These are phyloP conservation scores for Archaeoteleia sp. DNA, from an alignment of 2,888 invertebrate genomes.

Conservation along the genomic window DNA sequence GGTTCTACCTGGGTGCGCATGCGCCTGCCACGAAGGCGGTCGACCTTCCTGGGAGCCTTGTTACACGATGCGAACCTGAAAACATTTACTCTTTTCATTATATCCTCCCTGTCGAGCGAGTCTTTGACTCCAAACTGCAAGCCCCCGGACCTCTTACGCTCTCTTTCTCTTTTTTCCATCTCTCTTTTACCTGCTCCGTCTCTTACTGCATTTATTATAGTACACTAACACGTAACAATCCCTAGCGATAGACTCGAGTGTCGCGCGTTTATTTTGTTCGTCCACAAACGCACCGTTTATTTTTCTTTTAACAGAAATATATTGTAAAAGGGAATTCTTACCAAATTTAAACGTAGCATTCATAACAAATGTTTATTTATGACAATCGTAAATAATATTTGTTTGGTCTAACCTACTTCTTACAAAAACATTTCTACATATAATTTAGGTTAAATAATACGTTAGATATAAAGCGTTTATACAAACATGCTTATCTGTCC, in stretches of 20 bases:
- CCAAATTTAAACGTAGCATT: no score
- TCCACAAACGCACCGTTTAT: no score
- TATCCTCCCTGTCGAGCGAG: constrained; percentile 39
- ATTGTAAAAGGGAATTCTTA: no score
- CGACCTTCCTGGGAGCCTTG: constrained; percentile 71
- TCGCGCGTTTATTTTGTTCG: background rate
- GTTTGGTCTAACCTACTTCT: no score
- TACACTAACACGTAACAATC: background rate
- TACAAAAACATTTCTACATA: no score
- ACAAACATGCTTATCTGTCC: no score
- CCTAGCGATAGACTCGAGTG: no score
- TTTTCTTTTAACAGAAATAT: no score
- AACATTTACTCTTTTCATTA: constrained; percentile 59
- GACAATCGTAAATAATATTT: no score
- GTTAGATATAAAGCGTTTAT: no score
- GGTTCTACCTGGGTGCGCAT: constrained; percentile 49
- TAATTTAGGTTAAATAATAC: no score
- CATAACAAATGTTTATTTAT: no score
- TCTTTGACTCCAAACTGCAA: constrained; percentile 41
- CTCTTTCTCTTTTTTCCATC: constrained; percentile 9
- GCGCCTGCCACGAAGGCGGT: constrained; percentile 60
- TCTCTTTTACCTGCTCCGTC: constrained; percentile 3
- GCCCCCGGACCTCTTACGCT: constrained; percentile 13
- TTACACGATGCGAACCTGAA: constrained; percentile 65
- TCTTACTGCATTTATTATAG: background rate